phyloP scores from a whole-genome alignment of 2,888 invertebrate genomes.

The Danaus chrysippus region DNA sequence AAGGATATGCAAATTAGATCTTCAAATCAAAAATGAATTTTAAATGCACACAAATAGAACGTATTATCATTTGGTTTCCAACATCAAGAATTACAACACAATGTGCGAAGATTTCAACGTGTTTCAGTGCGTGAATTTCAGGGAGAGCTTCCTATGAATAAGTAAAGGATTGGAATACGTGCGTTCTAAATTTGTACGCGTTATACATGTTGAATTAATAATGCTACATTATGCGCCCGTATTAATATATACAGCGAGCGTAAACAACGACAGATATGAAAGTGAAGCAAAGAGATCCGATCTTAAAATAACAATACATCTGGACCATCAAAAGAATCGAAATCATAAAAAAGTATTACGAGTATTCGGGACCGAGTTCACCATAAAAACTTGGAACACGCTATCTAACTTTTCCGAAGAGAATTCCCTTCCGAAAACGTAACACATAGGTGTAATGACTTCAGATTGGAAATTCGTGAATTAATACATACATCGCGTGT shows the following conservation, averaged over 20 bases:
- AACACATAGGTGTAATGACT: not conserved
- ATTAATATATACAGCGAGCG: not conserved
- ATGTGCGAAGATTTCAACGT: constrained; percentile 5
- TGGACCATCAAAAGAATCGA: too few species aligned
- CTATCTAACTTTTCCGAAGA: not conserved
- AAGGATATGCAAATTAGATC: too few species aligned
- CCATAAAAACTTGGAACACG: too few species aligned
- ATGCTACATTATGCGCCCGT: not conserved
- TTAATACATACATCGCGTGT: constrained; percentile 15
- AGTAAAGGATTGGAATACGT: constrained; percentile 4
- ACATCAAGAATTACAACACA: not conserved
- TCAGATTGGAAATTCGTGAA: not conserved
- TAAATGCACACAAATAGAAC: not conserved
- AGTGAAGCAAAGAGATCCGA: too few species aligned
- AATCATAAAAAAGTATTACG: too few species aligned
- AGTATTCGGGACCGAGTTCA: too few species aligned
- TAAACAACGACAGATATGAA: too few species aligned
- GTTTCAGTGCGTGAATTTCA: constrained; percentile 9
- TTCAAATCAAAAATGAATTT: too few species aligned
- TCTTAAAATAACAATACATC: too few species aligned
- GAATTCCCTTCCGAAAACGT: not conserved
- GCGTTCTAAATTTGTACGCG: not conserved
- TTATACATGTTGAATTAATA: not conserved
- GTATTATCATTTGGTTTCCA: not conserved
- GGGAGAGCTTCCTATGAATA: constrained; percentile 5